Conservation (phyloP, 1,140 invertebrate species). For the Aleiodes sp. region DNA sequence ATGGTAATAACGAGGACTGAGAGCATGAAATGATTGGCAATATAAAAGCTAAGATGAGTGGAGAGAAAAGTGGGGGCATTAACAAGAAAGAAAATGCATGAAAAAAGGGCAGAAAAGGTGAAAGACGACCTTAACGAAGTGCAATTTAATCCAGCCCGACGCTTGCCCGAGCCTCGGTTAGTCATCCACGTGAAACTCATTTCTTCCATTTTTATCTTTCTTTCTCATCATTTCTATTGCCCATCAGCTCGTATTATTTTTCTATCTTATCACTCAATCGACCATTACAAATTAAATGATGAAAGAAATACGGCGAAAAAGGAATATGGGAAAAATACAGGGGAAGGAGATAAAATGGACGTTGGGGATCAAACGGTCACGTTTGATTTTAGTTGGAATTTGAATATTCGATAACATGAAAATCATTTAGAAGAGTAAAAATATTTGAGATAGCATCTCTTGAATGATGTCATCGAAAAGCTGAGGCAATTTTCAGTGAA, state of each 20-base stretch:
- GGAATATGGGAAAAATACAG: not conserved
- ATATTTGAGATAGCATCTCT: too few relatives aligned
- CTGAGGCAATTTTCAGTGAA: too few relatives aligned
- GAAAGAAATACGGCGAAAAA: not conserved
- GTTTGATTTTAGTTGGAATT: too few relatives aligned
- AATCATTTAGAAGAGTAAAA: too few relatives aligned
- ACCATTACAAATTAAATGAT: conserved; percentile 32
- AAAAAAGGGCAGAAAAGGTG: conserved; percentile 25
- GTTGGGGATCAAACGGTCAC: too few relatives aligned
- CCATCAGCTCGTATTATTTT: conserved; percentile 31
- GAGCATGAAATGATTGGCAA: not conserved
- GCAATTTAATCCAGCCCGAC: conserved; percentile 36
- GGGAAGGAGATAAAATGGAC: conserved; percentile 9
- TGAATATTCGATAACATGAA: too few relatives aligned
- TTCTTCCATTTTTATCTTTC: not conserved
- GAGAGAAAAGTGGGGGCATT: not conserved
- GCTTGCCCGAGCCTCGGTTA: conserved; percentile 1
- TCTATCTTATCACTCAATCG: conserved; percentile 32
- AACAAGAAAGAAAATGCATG: not conserved
- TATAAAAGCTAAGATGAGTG: not conserved
- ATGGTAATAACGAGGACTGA: not conserved
- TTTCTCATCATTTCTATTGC: not conserved
- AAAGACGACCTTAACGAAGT: conserved; percentile 38
- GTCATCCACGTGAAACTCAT: conserved; percentile 9
- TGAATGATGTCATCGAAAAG: too few relatives aligned